Base-by-base conservation (phyloP, 2,888 invertebrate genomes). In the Hydrotaea diabolus region DNA sequence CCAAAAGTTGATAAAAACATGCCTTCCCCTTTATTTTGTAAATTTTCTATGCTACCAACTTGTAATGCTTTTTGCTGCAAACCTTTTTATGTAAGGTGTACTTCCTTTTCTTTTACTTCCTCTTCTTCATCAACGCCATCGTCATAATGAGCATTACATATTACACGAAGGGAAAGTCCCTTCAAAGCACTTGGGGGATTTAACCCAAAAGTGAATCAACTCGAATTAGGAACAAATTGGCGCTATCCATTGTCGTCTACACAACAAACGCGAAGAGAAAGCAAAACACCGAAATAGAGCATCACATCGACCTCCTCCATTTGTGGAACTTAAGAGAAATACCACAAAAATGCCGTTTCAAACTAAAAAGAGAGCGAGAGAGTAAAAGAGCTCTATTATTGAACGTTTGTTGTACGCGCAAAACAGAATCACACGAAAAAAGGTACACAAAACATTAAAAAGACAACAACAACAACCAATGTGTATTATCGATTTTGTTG, bases 251-350 rank as follows among this genome's bases (percentile, higher is more conserved):
- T 36, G 39, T 46, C 39, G 2, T 9, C 39, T 8, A 9, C 13
- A 57, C 39, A 15, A 2, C n/a, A n/a, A 57, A 21, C 21, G 53
- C 13, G 5, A 76, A 62, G 36, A 62, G 62, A 62, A 9, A 23
- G 9, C 23, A 23, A 2, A 15, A 59, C 17, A 57, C 13, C 21
- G 21, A 26, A 59, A 59, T 26, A 59, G 59, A 39, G 39, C 9
- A 13, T 13, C 21, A 19, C 55, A 49, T 43, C 53, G 2, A 9
- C 9, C 21, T 21, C 11, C 11, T 21, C 53, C 9, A 39, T 39
- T 7, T 69, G 81, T 84, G 81, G 81, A 79, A 43, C 66, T 23
- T 84, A 84, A 84, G 84, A 84, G 84, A 59, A 72, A 31, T 31
- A 7, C 31, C 31, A 31, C 7, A 7, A n/a, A n/a, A 46, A 4